phyloP scores from a whole-genome alignment of 2,113 vertebrate genomes.

The Nanger granti region DNA sequence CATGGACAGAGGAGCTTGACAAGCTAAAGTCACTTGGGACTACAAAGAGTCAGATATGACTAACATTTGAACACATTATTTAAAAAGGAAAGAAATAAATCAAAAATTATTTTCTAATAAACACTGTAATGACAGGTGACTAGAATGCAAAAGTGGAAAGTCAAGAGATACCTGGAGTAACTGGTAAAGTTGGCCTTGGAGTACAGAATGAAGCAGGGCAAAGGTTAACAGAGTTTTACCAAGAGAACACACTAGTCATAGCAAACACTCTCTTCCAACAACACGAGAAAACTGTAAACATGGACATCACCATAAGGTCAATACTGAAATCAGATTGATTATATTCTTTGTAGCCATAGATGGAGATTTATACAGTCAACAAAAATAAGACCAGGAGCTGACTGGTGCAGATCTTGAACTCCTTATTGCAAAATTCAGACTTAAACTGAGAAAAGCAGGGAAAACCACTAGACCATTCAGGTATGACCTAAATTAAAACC shows the following conservation, averaged over 20 bases:
- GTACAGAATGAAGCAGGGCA: background rate
- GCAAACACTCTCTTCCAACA: background rate
- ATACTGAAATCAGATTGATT: background rate
- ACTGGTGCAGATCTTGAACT: background rate
- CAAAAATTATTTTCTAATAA: background rate
- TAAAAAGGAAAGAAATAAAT: background rate
- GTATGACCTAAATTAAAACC: background rate
- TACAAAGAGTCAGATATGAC: background rate
- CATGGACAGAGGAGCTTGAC: background rate
- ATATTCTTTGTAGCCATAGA: background rate
- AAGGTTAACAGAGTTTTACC: background rate
- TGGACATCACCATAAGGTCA: background rate
- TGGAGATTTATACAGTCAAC: background rate
- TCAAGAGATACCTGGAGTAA: background rate
- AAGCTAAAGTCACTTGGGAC: background rate
- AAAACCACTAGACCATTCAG: background rate
- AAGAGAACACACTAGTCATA: background rate
- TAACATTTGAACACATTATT: background rate
- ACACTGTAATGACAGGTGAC: background rate
- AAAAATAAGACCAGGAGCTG: background rate
- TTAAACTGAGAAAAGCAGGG: background rate
- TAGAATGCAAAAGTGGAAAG: background rate
- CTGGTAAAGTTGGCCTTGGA: background rate
- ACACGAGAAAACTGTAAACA: background rate
- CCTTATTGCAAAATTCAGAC: background rate